phyloP scores from a whole-genome alignment of 1,140 invertebrate genomes.

The Thaumatotibia leucotreta region DNA sequence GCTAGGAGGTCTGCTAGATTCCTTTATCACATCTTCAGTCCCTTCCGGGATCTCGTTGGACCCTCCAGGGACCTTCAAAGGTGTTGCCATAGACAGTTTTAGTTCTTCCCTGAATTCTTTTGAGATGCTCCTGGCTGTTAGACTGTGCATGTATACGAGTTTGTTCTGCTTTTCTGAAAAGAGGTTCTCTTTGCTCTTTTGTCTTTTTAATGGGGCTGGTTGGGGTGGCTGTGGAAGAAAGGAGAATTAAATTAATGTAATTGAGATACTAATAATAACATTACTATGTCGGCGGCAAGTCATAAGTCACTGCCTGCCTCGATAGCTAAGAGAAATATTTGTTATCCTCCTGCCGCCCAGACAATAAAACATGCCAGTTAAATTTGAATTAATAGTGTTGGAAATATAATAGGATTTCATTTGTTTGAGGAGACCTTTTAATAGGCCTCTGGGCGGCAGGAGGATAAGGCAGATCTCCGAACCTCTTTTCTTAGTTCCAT shows the following conservation, averaged over 20 bases:
- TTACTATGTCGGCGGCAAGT: too few species aligned
- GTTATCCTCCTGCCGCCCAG: too few species aligned
- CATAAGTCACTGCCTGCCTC: too few species aligned
- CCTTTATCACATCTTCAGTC: constrained; percentile 55
- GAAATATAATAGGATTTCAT: too few species aligned
- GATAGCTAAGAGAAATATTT: too few species aligned
- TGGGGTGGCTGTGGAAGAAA: constrained; percentile 43
- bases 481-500: too few species aligned
- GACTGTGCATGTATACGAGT: constrained; percentile 82
- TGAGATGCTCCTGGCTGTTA: constrained; percentile 88
- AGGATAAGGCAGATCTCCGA: too few species aligned
- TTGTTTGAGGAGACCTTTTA: too few species aligned
- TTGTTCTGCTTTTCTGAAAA: constrained; percentile 45
- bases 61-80: constrained; percentile 61
- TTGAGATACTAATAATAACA: too few species aligned
- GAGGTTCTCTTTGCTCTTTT: constrained; percentile 60
- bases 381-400: too few species aligned
- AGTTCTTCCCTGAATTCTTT: constrained; percentile 85
- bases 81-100: constrained; percentile 67
- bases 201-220: constrained; percentile 32
- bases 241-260: constrained; percentile 2
- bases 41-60: constrained; percentile 68
- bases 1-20: constrained; percentile 62
- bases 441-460: too few species aligned
- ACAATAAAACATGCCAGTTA: too few species aligned